Evolutionary conservation across 1,140 invertebrate species (phyloP), one percentile per base, ranked within the genome.

Genomic region (Drosophila orena): DNA sequence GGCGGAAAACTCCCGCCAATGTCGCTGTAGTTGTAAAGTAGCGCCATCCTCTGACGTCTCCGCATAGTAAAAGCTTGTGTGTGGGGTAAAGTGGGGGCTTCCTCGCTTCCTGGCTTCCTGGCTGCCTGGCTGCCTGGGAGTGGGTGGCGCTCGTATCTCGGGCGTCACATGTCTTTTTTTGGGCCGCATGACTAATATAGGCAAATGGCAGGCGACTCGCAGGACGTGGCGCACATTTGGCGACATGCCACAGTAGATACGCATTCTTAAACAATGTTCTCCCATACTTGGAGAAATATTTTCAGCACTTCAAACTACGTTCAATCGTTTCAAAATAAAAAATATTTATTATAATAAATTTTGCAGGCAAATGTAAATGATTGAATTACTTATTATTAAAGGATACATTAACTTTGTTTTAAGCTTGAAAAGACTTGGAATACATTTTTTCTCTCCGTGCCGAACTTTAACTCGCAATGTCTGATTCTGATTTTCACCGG

Each of bases 131-230:
- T 37, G 40, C 53, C 35, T 42, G 22, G 22, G 62, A 47, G 42
- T 35, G 62, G 34, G 27, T 46, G 64, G 66, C 11, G 34, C 20
- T 46, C 62, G 66, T 8, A 69, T 42, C 46, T 69, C 49, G 37
- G 76, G 79, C 83, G 83, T 86, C 84, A 86, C 86, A 89, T 89
- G 79, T 73, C 79, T 89, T 86, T 86, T 86, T 86, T 86, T 71
- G 86, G 71, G 73, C 65, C 78, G 84, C 84, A 86, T 86, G 83
- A 86, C 83, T 86, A 86, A 86, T 86, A 79, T 83, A 83, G 70
- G 74, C 75, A 83, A 83, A 89, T 86, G 84, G 79, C 75, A 79
- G 79, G 59, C 60, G 75, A 81, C 47, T 61, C 72, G 59, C 42
- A 73, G 77, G 65, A 80, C 85, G 64, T 84, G 81, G 47, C 71